Evolutionary conservation across 2,113 vertebrate genomes (phyloP).

Genomic region (Coptodon rendalli): DNA sequence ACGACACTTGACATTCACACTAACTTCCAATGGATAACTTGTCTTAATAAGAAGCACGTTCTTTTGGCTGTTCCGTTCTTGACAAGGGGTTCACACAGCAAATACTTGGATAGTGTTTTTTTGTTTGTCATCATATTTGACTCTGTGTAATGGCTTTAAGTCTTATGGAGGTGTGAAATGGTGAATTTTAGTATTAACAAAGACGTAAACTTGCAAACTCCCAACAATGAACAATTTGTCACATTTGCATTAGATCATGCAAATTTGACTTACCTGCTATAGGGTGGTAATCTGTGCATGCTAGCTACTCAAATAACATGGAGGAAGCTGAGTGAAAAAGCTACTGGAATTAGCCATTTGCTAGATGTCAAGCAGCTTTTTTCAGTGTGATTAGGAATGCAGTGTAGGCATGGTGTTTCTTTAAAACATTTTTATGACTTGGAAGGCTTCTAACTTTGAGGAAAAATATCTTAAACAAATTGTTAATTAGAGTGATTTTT

Average conservation of each 20-base stretch:
- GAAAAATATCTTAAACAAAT: background rate
- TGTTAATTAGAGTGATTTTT: background rate
- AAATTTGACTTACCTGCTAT: background rate
- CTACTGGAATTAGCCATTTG: background rate
- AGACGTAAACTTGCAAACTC: background rate
- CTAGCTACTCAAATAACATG: background rate
- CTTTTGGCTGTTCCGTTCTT: background rate
- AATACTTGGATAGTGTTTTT: background rate
- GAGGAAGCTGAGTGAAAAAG: background rate
- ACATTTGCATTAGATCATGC: background rate
- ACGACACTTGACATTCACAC: background rate
- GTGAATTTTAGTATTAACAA: background rate
- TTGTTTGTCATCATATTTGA: background rate
- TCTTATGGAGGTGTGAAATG: background rate
- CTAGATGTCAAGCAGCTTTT: background rate
- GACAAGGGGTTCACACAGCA: background rate
- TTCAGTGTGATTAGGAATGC: background rate
- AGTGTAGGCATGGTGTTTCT: background rate
- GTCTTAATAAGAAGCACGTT: background rate
- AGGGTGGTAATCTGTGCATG: background rate
- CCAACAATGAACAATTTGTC: background rate
- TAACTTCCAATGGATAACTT: conserved; percentile 17
- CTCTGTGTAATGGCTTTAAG: background rate
- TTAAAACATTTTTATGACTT: background rate
- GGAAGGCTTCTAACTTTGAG: background rate